Percentiles rank a stretch among this genome's conserved stretches.
These are phyloP conservation scores for Oreochromis tanganicae DNA, from an alignment of 2,113 vertebrate genomes.

Conservation along the genomic window DNA sequence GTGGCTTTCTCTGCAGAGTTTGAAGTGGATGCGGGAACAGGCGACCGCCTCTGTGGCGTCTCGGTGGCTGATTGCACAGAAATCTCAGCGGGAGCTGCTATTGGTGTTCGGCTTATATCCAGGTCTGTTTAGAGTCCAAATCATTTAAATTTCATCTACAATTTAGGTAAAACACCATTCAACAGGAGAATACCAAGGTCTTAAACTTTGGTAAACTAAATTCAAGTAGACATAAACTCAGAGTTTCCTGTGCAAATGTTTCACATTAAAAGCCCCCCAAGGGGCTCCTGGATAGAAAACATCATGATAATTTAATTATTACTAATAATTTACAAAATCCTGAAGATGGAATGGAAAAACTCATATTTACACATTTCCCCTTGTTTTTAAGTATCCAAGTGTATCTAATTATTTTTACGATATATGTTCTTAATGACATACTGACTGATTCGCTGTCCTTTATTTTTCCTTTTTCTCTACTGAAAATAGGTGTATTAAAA, in stretches of 20 bases:
- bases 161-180: background rate
- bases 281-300: background rate
- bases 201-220: background rate
- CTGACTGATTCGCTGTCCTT: background rate
- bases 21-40: background rate
- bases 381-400: background rate
- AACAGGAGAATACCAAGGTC: background rate
- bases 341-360: background rate
- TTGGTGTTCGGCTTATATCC: background rate
- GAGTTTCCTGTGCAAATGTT: background rate
- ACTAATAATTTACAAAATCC: background rate
- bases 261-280: background rate
- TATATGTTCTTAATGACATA: background rate
- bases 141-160: background rate
- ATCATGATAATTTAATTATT: background rate
- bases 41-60: background rate
- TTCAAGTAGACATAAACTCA: background rate
- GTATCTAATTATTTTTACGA: background rate
- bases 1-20: constrained; percentile 16
- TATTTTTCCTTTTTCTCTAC: background rate
- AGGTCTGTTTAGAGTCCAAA: background rate
- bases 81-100: background rate
- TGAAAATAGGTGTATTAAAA: background rate
- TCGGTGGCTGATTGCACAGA: constrained; percentile 4
- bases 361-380: background rate